phyloP scores from a whole-genome alignment of 2,113 vertebrate genomes.

The Setophaga coronata region DNA sequence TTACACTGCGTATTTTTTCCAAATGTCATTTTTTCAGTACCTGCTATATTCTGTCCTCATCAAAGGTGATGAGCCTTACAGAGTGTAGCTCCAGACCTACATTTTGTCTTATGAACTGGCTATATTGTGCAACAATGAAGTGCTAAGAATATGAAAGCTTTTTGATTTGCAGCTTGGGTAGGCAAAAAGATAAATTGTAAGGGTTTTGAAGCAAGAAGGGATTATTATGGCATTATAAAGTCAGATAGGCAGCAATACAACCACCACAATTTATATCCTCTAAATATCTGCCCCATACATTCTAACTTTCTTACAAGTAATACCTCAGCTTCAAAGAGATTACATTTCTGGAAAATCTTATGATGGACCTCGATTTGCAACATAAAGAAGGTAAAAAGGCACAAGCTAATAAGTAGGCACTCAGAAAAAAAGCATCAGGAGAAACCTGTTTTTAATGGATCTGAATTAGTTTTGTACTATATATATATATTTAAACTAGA shows the following conservation, averaged over 20 bases:
- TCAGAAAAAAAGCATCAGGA: background rate
- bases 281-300: background rate
- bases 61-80: background rate
- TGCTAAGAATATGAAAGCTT: background rate
- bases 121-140: slow-evolving; percentile 20
- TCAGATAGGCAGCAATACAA: background rate
- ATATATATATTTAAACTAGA: background rate
- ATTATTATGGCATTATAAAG: slow-evolving; percentile 6
- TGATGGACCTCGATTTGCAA: background rate
- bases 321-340: background rate
- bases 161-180: background rate
- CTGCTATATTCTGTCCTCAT: background rate
- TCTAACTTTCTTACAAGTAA: background rate
- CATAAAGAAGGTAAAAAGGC: background rate
- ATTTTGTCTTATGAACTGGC: background rate
- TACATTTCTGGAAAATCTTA: background rate
- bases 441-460: background rate
- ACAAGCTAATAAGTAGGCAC: background rate
- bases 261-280: background rate
- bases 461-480: background rate
- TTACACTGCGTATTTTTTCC: background rate
- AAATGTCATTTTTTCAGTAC: background rate
- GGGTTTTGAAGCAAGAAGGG: background rate
- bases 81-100: background rate
- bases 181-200: background rate